Conservation (phyloP, 92 coral and sea anemone species). For the Pocillopora meandrina region DNA sequence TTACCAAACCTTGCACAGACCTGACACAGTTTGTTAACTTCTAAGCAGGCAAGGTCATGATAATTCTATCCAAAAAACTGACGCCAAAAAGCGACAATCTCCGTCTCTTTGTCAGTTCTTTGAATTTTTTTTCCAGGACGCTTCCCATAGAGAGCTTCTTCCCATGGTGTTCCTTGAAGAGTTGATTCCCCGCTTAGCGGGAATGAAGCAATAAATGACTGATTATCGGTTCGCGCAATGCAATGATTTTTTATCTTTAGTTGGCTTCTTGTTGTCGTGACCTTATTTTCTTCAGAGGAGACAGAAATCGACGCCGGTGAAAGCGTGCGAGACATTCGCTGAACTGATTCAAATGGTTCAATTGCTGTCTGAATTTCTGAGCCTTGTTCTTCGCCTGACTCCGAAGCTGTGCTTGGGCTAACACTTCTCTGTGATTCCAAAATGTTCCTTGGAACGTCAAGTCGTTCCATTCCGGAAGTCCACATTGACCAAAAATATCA, state of each 20-base stretch:
- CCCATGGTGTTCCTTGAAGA: slow-evolving; percentile 33
- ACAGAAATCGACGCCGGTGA: neutral
- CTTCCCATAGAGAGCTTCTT: slow-evolving; percentile 16
- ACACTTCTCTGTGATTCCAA: neutral
- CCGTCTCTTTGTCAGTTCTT: slow-evolving; percentile 9
- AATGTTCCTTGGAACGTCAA: neutral
- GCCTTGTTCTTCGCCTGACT: neutral
- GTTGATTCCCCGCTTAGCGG: slow-evolving; percentile 13
- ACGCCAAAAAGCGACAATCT: slow-evolving; percentile 12
- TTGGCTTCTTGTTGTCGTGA: neutral
- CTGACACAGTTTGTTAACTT: too few relatives aligned
- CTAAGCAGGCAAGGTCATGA: neutral
- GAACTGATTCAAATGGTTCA: neutral
- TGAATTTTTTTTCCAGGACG: slow-evolving; percentile 4
- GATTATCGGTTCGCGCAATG: neutral
- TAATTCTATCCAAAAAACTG: slow-evolving; percentile 23
- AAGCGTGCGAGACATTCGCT: neutral
- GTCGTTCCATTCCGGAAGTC: neutral
- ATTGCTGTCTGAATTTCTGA: neutral
- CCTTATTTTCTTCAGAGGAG: neutral
- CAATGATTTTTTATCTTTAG: neutral
- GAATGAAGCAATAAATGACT: slow-evolving; percentile 13
- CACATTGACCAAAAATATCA: neutral
- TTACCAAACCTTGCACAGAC: neutral
- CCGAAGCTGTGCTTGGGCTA: neutral